Conservation (phyloP, 2,888 invertebrate species). For the Meteorus colon region DNA sequence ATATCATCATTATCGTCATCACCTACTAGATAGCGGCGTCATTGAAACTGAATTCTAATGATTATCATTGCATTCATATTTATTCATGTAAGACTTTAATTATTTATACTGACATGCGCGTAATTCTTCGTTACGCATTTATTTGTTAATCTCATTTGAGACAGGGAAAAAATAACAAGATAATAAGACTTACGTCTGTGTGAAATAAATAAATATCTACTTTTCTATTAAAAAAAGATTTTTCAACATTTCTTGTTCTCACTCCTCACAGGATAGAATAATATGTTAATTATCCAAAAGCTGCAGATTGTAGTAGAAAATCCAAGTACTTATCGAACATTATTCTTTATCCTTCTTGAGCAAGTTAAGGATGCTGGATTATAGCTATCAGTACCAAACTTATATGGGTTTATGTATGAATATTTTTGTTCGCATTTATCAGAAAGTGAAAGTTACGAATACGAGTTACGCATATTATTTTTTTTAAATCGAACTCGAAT, state of each 20-base stretch:
- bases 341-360: background rate
- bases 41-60: conserved; percentile 61
- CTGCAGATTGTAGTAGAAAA: background rate
- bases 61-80: conserved; percentile 24
- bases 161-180: conserved; percentile 33
- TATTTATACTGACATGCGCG: conserved; percentile 51
- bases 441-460: conserved; percentile 16
- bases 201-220: conserved; percentile 66
- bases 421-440: conserved; percentile 8
- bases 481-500: background rate
- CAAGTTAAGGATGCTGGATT: background rate
- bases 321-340: background rate
- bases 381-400: background rate
- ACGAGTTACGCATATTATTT: background rate
- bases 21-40: conserved; percentile 53
- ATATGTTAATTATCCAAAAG: background rate
- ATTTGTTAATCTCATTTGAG: conserved; percentile 40
- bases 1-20: conserved; percentile 73
- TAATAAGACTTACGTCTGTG: conserved; percentile 55
- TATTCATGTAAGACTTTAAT: conserved; percentile 41
- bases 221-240: conserved; percentile 57
- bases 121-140: conserved; percentile 50
- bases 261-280: background rate
- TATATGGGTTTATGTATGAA: background rate
- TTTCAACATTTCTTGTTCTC: background rate